Conservation (phyloP, 2,888 invertebrate species). For the Acleris literana region DNA sequence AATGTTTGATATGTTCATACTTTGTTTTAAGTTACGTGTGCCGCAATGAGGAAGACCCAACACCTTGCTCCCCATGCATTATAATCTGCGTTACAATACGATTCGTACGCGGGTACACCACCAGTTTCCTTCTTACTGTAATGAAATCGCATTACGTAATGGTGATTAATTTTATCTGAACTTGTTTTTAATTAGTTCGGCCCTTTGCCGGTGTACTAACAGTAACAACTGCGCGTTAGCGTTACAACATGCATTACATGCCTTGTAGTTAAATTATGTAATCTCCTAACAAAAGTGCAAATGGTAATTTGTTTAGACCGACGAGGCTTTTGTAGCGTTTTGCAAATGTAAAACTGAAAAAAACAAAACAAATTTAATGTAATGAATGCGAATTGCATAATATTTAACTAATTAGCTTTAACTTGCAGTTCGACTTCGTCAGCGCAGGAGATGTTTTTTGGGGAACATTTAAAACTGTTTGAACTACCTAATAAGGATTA, state of each 20-base stretch:
- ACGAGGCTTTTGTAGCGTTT: too few relatives aligned
- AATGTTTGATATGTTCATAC: slow-evolving; percentile 1
- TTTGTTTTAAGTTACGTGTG: slow-evolving; percentile 2
- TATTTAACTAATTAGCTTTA: too few relatives aligned
- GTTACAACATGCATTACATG: slow-evolving; percentile 18
- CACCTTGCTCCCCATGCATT: neutral
- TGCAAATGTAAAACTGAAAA: too few relatives aligned
- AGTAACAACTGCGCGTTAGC: slow-evolving; percentile 12
- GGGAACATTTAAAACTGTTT: too few relatives aligned
- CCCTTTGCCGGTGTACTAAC: slow-evolving; percentile 10
- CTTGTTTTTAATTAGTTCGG: slow-evolving; percentile 25
- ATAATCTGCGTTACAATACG: neutral
- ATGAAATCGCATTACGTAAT: slow-evolving; percentile 13
- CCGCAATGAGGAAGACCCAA: slow-evolving; percentile 11
- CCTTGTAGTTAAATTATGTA: neutral
- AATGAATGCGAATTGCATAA: too few relatives aligned
- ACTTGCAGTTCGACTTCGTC: too few relatives aligned
- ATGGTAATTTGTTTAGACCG: too few relatives aligned
- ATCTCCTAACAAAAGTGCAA: too few relatives aligned
- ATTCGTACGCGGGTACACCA: too few relatives aligned
- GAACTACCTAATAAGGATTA: too few relatives aligned
- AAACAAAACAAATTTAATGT: too few relatives aligned
- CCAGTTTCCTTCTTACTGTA: neutral
- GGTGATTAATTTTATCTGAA: slow-evolving; percentile 16
- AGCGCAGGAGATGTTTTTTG: too few relatives aligned